A percentile compares a stretch with the other conserved stretches of the same genome.
phyloP scores from a whole-genome alignment of 2,888 invertebrate species.

The Drosophila yooni region DNA sequence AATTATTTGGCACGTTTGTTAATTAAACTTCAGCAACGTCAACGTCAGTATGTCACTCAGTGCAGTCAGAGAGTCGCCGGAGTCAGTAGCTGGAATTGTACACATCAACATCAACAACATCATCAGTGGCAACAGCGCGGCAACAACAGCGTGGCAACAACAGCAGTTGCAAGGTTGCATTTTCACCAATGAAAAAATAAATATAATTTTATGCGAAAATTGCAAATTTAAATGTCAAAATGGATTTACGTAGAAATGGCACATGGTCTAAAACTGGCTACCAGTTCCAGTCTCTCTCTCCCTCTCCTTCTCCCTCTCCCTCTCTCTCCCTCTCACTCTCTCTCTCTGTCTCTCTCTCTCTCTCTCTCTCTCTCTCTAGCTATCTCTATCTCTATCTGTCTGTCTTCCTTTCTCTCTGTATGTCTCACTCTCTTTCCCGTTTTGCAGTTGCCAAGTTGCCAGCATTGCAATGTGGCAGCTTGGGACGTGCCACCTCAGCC shows the following conservation, averaged over 20 bases:
- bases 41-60: conserved; percentile 64
- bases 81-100: conserved; percentile 33
- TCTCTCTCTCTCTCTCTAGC: background rate
- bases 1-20: conserved; percentile 83
- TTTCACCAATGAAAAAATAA: conserved; percentile 67
- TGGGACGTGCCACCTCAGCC: conserved; percentile 45
- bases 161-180: conserved; percentile 60
- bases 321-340: background rate
- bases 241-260: conserved; percentile 75
- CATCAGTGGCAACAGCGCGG: conserved; percentile 17
- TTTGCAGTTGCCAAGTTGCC: conserved; percentile 11
- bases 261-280: conserved; percentile 33
- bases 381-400: background rate
- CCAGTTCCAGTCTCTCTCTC: conserved; percentile 14
- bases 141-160: conserved; percentile 16
- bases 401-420: background rate
- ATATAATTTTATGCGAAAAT: conserved; percentile 81
- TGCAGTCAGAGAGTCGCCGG: conserved; percentile 15
- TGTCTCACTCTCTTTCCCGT: conserved; percentile 2
- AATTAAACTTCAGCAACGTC: conserved; percentile 82
- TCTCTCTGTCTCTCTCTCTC: background rate
- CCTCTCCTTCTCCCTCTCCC: background rate
- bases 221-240: conserved; percentile 82
- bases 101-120: conserved; percentile 50
- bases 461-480: conserved; percentile 22